Evolutionary conservation across 2,797 vertebrate species (phyloP), one percentile per base, ranked within the genome.

Genomic region (Acipenser oxyrinchus): DNA sequence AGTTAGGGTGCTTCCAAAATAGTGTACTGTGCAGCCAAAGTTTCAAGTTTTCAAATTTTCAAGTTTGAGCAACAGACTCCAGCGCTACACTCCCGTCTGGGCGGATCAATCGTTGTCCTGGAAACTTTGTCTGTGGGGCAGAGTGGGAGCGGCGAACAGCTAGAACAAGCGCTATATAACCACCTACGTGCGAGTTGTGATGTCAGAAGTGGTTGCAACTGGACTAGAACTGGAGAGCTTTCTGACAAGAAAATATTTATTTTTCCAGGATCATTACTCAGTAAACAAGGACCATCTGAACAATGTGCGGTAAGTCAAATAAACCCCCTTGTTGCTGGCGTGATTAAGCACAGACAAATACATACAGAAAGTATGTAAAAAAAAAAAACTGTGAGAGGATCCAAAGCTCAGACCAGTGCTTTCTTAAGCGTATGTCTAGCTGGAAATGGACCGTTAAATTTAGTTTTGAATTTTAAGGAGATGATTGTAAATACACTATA

Each of bases 271-370:
- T 12, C 65, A 73, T 55, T 13, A 18, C 7, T 10, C 62, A 58
- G 63, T 68, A 1, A 53, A 37, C 58, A 57, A 12, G 55, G 60
- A 51, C 70, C 69, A 12, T 48, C 60, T 63, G 63, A 83, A 77
- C 71, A 70, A 91, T 91, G 89, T 91, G 89, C 48, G 89, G 89
- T 91, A 77, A 83, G 89, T 63, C 12, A 15, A 58, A 13, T 64
- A 51, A 61, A 10, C 11, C 37, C 48, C 62, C 49, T 10, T 12
- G 64, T 49, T 52, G 48, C 37, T 37, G 37, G 5, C 37, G 37
- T 37, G 37, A 1, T 37, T 37, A 37, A 37, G 37, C 3, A 37
- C 4, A 37, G 37, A 37, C 5, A 37, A 37, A 37, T 37, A 37
- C 37, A 37, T 37, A 37, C 37, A 37, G 37, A 4, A n/a, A n/a